Conservation (phyloP, 2,113 vertebrate genomes). For the Enhydra lutris region DNA sequence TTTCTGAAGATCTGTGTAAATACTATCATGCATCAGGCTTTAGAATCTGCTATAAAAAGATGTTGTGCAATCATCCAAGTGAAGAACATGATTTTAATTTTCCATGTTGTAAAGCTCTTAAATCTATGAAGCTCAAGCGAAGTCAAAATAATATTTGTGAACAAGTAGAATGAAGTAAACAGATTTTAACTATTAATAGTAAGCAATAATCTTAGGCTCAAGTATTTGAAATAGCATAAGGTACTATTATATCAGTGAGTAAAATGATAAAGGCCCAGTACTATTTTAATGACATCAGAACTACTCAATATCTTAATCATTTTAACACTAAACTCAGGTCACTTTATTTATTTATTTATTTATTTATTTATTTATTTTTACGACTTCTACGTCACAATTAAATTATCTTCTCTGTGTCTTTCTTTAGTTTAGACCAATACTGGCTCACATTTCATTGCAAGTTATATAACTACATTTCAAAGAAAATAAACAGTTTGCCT, state of each 20-base stretch:
- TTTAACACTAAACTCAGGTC: background rate
- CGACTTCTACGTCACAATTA: background rate
- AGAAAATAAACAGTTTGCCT: background rate
- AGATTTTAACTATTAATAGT: background rate
- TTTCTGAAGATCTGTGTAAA: slow-evolving; percentile 27
- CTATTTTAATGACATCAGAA: slow-evolving; percentile 14
- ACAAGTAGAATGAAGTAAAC: slow-evolving; percentile 1
- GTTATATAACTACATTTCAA: background rate
- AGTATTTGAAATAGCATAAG: background rate
- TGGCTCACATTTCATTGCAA: background rate
- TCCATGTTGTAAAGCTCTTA: slow-evolving; percentile 29
- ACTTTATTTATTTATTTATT: background rate
- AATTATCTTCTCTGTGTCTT: background rate
- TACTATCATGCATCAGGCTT: background rate
- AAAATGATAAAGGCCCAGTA: background rate
- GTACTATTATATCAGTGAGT: background rate
- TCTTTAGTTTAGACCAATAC: slow-evolving; percentile 3
- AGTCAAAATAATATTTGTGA: slow-evolving; percentile 24
- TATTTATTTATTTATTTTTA: background rate
- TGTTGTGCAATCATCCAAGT: slow-evolving; percentile 8
- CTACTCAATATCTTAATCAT: background rate
- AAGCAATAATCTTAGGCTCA: background rate
- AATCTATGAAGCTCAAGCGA: background rate
- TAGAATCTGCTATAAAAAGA: slow-evolving; percentile 26
- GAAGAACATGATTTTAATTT: slow-evolving; percentile 41